phyloP scores from a whole-genome alignment of 2,113 vertebrate genomes.

The Protobothrops mucrosquamatus region DNA sequence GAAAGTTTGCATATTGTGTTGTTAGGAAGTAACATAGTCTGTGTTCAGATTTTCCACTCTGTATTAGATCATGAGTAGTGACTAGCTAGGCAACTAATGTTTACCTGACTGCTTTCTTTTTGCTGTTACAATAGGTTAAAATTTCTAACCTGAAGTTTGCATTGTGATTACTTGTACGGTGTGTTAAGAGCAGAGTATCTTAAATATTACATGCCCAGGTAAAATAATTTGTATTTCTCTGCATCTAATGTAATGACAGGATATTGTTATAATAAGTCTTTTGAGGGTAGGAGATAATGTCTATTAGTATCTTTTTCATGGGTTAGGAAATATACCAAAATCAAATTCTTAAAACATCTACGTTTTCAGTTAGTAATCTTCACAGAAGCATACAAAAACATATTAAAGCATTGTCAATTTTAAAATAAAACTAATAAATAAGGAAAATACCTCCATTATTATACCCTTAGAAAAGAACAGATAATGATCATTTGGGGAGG shows the following conservation, averaged over 20 bases:
- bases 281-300: not conserved
- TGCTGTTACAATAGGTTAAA: not conserved
- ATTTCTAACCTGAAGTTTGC: not conserved
- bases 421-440: not conserved
- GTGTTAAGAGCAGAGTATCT: not conserved
- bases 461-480: not conserved
- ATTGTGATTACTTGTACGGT: not conserved
- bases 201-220: not conserved
- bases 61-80: not conserved
- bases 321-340: too few species aligned
- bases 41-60: not conserved
- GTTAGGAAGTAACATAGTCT: not conserved
- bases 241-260: not conserved
- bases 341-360: not conserved
- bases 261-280: not conserved
- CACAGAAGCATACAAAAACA: not conserved
- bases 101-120: not conserved
- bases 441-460: not conserved
- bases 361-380: not conserved
- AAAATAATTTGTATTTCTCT: not conserved
- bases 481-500: not conserved
- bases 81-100: not conserved
- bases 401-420: not conserved
- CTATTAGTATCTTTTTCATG: too few species aligned
- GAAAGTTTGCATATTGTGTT: not conserved